A percentile compares a stretch with the other conserved stretches of the same genome.
phyloP scores from a whole-genome alignment of 2,797 vertebrate genomes.

The Sebastes cheni region DNA sequence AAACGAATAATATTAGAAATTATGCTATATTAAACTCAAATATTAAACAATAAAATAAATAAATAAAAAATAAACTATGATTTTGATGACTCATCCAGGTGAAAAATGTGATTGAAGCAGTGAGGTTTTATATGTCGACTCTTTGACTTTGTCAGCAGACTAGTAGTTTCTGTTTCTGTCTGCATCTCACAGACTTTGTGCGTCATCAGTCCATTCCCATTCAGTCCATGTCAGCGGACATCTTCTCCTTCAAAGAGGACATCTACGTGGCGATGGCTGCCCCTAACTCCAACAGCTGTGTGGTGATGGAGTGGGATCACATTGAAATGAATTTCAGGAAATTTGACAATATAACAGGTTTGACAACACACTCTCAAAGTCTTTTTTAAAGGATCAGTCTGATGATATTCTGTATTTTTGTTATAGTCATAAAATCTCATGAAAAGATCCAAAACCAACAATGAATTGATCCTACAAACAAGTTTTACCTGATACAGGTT shows the following conservation, averaged over 20 bases:
- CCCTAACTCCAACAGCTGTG: conserved; percentile 96
- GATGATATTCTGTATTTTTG: background rate
- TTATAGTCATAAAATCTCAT: background rate
- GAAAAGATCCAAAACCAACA: background rate
- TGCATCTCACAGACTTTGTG: conserved; percentile 88
- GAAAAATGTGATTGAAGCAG: conserved; percentile 2
- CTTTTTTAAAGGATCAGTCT: background rate
- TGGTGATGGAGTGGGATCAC: conserved; percentile 98
- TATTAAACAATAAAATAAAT: background rate
- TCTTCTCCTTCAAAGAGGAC: conserved; percentile 94
- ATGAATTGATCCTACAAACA: background rate
- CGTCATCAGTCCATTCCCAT: conserved; percentile 93
- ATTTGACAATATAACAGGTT: conserved; percentile 98
- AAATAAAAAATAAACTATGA: background rate
- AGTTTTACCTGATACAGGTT: background rate
- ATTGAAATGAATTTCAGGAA: conserved; percentile 97
- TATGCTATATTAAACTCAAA: background rate
- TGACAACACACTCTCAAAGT: background rate
- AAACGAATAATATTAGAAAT: background rate
- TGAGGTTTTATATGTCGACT: background rate
- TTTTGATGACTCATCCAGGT: background rate
- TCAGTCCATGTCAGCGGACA: conserved; percentile 95
- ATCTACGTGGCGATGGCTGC: conserved; percentile 94
- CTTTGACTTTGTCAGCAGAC: conserved; percentile 25
- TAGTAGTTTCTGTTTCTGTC: conserved; percentile 21